phyloP scores from a whole-genome alignment of 2,113 vertebrate species.

The Megaptera novaeangliae region DNA sequence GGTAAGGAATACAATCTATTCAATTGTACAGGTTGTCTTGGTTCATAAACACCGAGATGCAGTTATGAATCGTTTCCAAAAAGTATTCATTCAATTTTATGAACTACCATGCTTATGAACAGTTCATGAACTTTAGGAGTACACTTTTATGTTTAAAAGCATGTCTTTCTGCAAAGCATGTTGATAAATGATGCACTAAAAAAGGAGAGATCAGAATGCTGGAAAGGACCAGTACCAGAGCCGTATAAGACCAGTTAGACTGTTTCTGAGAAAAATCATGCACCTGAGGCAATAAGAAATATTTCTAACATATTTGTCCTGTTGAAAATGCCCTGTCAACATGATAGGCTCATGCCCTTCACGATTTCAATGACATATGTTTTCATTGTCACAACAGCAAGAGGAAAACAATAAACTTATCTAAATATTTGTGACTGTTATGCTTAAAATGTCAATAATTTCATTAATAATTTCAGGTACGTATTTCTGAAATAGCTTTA shows the following conservation, averaged over 20 bases:
- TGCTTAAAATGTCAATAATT: neutral
- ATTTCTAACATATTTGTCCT: neutral
- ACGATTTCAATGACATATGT: neutral
- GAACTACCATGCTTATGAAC: conserved; percentile 13
- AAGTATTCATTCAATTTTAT: conserved; percentile 31
- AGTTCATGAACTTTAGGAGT: conserved; percentile 39
- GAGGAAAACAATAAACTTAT: neutral
- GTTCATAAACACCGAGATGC: conserved; percentile 27
- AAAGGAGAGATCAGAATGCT: neutral
- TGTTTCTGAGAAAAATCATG: neutral
- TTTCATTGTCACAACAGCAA: neutral
- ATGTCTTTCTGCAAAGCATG: neutral
- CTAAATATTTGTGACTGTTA: neutral
- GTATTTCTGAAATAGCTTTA: neutral
- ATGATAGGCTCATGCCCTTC: neutral
- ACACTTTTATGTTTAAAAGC: conserved; percentile 47
- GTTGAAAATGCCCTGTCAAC: neutral
- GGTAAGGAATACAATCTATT: neutral
- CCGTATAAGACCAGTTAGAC: neutral
- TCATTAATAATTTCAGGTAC: neutral
- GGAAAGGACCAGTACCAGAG: neutral
- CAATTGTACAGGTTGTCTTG: neutral
- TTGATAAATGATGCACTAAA: neutral
- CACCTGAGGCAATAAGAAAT: neutral
- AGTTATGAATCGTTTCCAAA: conserved; percentile 1